Conservation (phyloP, 2,113 vertebrate genomes). For the Pithys albifrons region DNA sequence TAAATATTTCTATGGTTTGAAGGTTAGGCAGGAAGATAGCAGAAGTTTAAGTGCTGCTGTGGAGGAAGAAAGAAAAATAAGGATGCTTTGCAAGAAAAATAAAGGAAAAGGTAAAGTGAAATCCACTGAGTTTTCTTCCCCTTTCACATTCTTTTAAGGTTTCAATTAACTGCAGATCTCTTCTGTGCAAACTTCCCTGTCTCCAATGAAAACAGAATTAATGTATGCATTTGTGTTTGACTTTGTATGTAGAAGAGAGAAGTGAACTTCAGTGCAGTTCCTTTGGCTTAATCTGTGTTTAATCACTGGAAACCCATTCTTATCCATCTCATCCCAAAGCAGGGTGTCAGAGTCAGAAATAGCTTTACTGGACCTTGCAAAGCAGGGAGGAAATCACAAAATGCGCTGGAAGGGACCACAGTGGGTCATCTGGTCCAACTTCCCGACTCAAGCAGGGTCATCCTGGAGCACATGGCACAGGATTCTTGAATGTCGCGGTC, state of each 20-base stretch:
- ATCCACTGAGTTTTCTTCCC: background rate
- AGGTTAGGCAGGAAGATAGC: conserved; percentile 74
- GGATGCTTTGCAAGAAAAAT: conserved; percentile 71
- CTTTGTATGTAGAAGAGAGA: background rate
- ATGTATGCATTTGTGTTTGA: background rate
- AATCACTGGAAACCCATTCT: background rate
- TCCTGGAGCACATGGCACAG: background rate
- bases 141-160: background rate
- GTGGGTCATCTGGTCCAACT: background rate
- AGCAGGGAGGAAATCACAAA: background rate
- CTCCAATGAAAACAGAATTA: background rate
- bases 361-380: background rate
- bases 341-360: background rate
- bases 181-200: background rate
- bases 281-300: background rate
- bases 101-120: conserved; percentile 75
- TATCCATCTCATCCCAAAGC: background rate
- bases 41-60: background rate
- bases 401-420: background rate
- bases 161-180: background rate
- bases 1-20: conserved; percentile 53
- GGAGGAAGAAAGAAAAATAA: conserved; percentile 30
- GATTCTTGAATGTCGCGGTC: background rate
- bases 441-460: background rate
- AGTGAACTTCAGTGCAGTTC: background rate